Evolutionary conservation across 2,797 vertebrate genomes (phyloP).

Genomic region (Phyllotis vaccarum): DNA sequence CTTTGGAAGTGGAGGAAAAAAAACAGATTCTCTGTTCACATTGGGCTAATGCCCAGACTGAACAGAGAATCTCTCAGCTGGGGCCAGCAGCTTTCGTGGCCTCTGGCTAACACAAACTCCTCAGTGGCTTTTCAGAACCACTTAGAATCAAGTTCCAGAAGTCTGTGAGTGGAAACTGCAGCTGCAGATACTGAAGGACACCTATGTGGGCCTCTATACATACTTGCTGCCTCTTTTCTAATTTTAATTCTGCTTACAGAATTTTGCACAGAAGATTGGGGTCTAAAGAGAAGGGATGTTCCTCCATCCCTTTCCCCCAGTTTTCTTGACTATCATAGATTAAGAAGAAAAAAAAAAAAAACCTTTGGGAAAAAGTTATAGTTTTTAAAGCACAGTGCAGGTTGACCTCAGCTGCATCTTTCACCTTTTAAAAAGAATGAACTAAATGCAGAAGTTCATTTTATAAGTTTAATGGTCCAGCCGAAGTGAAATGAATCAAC

Average conservation of each 20-base stretch:
- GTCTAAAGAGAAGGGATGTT: not conserved
- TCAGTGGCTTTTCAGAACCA: slow-evolving; percentile 79
- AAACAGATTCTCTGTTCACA: slow-evolving; percentile 80
- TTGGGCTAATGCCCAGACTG: slow-evolving; percentile 74
- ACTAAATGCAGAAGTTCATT: not conserved
- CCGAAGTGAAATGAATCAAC: slow-evolving; percentile 58
- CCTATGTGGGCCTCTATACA: slow-evolving; percentile 9
- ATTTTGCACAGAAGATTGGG: not conserved
- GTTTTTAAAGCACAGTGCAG: slow-evolving; percentile 27
- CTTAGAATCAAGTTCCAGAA: slow-evolving; percentile 71
- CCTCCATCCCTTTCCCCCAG: not conserved
- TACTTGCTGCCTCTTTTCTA: not conserved
- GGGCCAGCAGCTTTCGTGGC: slow-evolving; percentile 74
- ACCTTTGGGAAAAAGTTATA: not conserved
- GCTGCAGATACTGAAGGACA: slow-evolving; percentile 67
- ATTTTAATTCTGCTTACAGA: not conserved
- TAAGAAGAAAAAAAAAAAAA: no score
- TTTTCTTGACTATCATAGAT: not conserved
- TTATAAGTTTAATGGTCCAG: not conserved
- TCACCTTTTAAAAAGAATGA: slow-evolving; percentile 34
- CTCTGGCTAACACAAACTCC: slow-evolving; percentile 78
- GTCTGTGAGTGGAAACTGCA: slow-evolving; percentile 47
- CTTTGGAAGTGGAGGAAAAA: slow-evolving; percentile 76
- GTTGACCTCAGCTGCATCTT: slow-evolving; percentile 4
- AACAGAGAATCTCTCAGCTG: slow-evolving; percentile 80